These are phyloP conservation scores for Phyllotreta cruciferae DNA, from an alignment of 2,888 invertebrate genomes.

Conservation along the genomic window DNA sequence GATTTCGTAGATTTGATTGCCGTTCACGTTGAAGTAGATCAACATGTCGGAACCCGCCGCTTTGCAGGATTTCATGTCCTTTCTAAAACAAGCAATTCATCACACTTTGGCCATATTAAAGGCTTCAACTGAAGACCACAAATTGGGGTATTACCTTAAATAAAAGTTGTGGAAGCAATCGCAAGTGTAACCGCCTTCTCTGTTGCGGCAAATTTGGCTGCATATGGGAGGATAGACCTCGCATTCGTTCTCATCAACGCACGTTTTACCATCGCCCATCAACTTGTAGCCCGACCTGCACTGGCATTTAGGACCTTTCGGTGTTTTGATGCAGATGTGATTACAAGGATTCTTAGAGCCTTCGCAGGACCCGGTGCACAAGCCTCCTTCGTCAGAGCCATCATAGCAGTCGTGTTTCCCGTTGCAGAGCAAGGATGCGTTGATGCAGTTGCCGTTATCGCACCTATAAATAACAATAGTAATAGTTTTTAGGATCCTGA, in stretches of 20 bases:
- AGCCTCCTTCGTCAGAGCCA: slow-evolving; percentile 73
- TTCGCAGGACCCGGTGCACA: slow-evolving; percentile 66
- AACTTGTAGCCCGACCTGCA: slow-evolving; percentile 70
- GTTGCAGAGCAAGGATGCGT: slow-evolving; percentile 71
- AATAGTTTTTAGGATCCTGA: background rate
- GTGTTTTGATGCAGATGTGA: slow-evolving; percentile 69
- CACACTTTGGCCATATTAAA: no score
- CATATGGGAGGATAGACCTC: slow-evolving; percentile 63
- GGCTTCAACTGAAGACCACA: background rate
- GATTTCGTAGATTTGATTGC: slow-evolving; percentile 64
- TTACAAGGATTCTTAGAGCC: slow-evolving; percentile 61
- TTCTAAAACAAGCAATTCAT: slow-evolving; percentile 9
- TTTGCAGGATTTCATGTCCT: slow-evolving; percentile 72
- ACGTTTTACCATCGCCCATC: slow-evolving; percentile 63
- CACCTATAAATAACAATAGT: slow-evolving; percentile 56
- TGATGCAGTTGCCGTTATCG: slow-evolving; percentile 70
- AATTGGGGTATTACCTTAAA: slow-evolving; percentile 59
- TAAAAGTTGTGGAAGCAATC: slow-evolving; percentile 67
- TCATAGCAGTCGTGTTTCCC: slow-evolving; percentile 69
- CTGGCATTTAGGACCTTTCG: slow-evolving; percentile 70
- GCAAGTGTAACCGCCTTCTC: slow-evolving; percentile 66
- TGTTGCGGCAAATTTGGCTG: slow-evolving; percentile 70
- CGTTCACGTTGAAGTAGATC: slow-evolving; percentile 64
- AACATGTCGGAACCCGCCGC: slow-evolving; percentile 65
- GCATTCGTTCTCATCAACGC: slow-evolving; percentile 79